A percentile compares a stretch with the other conserved stretches of the same genome.
These are phyloP conservation scores for Drosophila yooni DNA, from an alignment of 2,888 invertebrate genomes.

Conservation along the genomic window DNA sequence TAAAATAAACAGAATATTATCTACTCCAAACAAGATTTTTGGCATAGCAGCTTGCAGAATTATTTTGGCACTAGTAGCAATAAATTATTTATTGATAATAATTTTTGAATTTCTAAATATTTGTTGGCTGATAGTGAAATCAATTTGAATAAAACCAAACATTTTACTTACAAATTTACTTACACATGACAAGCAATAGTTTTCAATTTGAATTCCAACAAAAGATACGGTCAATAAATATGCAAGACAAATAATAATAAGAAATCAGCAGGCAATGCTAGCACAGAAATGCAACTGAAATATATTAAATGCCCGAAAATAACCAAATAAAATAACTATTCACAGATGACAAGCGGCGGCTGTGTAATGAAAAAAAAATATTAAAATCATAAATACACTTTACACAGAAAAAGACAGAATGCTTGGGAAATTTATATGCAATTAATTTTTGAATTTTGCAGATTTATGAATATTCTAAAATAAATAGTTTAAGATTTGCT, in stretches of 20 bases:
- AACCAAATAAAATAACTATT: constrained; percentile 31
- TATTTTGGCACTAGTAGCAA: background rate
- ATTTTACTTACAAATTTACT: background rate
- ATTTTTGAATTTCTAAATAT: background rate
- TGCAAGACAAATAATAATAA: constrained; percentile 42
- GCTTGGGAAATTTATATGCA: constrained; percentile 27
- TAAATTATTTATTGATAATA: background rate
- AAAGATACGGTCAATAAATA: background rate
- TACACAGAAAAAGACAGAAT: constrained; percentile 25
- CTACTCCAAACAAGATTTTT: background rate
- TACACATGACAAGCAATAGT: background rate
- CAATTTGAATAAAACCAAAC: background rate
- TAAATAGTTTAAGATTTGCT: background rate
- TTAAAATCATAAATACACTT: constrained; percentile 19
- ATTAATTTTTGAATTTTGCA: no score
- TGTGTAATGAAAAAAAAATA: constrained; percentile 29
- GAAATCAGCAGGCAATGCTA: constrained; percentile 18
- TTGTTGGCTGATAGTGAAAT: background rate
- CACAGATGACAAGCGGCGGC: constrained; percentile 4
- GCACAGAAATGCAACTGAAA: constrained; percentile 15
- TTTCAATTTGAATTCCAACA: background rate
- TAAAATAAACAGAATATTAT: background rate
- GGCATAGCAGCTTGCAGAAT: background rate
- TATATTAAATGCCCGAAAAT: constrained; percentile 32
- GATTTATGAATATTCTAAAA: constrained; percentile 11